Evolutionary conservation across 2,113 vertebrate genomes (phyloP), one percentile per base, ranked within the genome.

Genomic region (Archocentrus centrarchus): DNA sequence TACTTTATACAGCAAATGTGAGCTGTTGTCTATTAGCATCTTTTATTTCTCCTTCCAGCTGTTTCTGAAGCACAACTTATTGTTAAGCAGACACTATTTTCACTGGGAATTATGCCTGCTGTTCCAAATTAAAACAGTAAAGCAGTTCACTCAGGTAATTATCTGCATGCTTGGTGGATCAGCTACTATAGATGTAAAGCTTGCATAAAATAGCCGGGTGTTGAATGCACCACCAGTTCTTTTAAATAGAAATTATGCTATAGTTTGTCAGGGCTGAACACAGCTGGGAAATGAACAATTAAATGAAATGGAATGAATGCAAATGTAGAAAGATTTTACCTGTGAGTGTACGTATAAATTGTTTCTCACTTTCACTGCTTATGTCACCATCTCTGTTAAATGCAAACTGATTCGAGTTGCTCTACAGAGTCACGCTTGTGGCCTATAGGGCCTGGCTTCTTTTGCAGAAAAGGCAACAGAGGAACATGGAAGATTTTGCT

Each of bases 31-130:
- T 73, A 32, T 73, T 73, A 73, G 44, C 27, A 5, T 73, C 44
- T 53, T 73, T 73, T 73, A 73, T 73, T 73, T 73, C 66, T 73
- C 66, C 27, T n/a, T 73, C 47, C 66, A 73, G 47, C 47, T 73
- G 27, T 73, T 73, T 53, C 53, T 53, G 50, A 73, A 53, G 66
- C 27, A n/a, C 44, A 73, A 32, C 17, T 73, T 73, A 73, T 53
- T 73, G 66, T 53, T 53, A 30, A 14, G 44, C 66, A 53, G 17
- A 73, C 44, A 32, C 1, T 18, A 30, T 73, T 53, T 53, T 53
- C 44, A 32, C 27, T 53, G 30, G 44, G 44, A 73, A 73, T 73
- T 0, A 24, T 32, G 11, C 27, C 66, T 53, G 44, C 6, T n/a
- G 66, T 73, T 73, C 30, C 66, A 53, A 73, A 73, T 53, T 32